Evolutionary conservation across 35 echinoderm and acorn worm genomes (phyloP).

Genomic region (Nesometra sesokonis): DNA sequence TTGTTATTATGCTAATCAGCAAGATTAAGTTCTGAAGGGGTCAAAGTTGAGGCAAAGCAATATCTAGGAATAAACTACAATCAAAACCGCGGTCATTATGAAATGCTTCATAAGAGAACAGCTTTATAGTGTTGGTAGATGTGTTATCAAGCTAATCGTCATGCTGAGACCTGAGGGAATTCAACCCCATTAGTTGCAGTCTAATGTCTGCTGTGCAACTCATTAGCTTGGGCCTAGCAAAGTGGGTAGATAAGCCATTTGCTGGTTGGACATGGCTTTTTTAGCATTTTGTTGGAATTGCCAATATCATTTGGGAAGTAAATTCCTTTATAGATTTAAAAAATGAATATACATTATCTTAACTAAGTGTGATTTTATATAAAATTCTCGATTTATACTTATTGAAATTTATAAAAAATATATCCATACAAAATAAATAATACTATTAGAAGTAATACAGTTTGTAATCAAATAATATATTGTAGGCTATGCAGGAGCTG

Average conservation of each 20-base stretch:
- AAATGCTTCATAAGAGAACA: background rate
- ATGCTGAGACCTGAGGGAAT: background rate
- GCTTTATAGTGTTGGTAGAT: background rate
- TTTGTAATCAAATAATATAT: too few relatives aligned
- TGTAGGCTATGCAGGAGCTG: too few relatives aligned
- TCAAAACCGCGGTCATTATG: background rate
- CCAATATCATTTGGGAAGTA: too few relatives aligned
- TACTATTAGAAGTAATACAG: too few relatives aligned
- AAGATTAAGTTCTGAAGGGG: background rate
- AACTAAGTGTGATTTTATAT: too few relatives aligned
- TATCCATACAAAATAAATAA: too few relatives aligned
- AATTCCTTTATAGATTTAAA: too few relatives aligned
- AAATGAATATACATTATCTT: too few relatives aligned
- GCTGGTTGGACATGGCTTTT: background rate
- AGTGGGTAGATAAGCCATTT: background rate
- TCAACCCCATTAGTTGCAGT: background rate
- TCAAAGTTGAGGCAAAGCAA: background rate
- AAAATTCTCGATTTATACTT: too few relatives aligned
- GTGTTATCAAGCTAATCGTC: background rate
- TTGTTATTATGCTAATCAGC: background rate
- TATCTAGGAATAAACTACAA: background rate
- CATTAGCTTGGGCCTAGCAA: background rate
- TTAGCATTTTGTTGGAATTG: too few relatives aligned
- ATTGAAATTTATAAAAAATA: too few relatives aligned
- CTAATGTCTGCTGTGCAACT: background rate